phyloP scores from a whole-genome alignment of 2,113 vertebrate species.

The Patagioenas fasciata region DNA sequence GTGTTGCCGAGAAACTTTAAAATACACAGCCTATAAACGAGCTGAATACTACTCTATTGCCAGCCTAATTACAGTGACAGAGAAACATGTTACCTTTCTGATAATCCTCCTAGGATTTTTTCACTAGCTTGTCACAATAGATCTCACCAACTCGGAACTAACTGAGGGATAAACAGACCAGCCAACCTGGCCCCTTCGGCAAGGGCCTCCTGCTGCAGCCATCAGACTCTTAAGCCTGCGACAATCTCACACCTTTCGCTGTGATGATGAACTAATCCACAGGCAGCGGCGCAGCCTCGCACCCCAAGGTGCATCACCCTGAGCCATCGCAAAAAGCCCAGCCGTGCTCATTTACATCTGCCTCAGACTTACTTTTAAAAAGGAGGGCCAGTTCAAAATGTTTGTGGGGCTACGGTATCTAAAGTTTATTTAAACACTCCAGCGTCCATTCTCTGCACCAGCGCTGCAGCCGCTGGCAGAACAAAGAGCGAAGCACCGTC shows the following conservation, averaged over 20 bases:
- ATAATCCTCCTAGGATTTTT: background rate
- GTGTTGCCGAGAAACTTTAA: background rate
- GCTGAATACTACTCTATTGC: background rate
- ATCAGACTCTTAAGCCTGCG: background rate
- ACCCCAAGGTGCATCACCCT: background rate
- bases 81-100: background rate
- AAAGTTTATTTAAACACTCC: background rate
- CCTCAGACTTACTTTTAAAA: background rate
- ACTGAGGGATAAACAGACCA: background rate
- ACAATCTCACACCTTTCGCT: constrained; percentile 12
- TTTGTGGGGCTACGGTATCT: background rate
- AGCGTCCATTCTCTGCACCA: background rate
- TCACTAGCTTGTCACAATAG: background rate
- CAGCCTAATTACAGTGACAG: background rate
- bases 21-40: background rate
- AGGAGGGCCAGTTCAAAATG: background rate
- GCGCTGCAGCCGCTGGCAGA: background rate
- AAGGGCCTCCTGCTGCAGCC: background rate
- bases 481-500: constrained; percentile 4
- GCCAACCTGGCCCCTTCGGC: background rate
- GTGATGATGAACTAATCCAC: background rate
- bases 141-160: background rate
- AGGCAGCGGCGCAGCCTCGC: background rate
- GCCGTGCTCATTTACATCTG: background rate
- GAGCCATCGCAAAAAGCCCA: background rate